Percentiles rank a stretch among this genome's conserved stretches.
phyloP scores from a whole-genome alignment of 1,140 invertebrate genomes.

The Achroia grisella region DNA sequence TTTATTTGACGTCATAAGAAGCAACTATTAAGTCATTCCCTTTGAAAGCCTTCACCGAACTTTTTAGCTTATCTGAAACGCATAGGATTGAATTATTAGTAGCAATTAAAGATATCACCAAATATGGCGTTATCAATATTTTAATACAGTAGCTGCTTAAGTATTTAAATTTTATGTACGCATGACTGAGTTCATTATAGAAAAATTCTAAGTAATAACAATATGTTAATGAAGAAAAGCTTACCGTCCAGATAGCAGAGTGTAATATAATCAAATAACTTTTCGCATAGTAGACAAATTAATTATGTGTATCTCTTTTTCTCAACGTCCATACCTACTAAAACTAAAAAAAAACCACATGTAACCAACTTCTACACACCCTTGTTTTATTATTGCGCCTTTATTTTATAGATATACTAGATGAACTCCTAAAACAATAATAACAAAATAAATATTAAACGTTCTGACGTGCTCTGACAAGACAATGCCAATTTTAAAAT shows the following conservation, averaged over 20 bases:
- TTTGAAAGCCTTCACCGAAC: slow-evolving; percentile 40
- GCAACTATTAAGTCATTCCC: slow-evolving; percentile 56
- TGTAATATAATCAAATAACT: too few species aligned
- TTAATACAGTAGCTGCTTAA: slow-evolving; percentile 69
- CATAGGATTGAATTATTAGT: slow-evolving; percentile 67
- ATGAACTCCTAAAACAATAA: too few species aligned
- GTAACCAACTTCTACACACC: too few species aligned
- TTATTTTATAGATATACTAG: too few species aligned
- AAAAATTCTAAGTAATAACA: slow-evolving; percentile 44
- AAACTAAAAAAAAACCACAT: too few species aligned
- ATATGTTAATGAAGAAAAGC: slow-evolving; percentile 33
- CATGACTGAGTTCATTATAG: slow-evolving; percentile 64
- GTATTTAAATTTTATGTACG: slow-evolving; percentile 66
- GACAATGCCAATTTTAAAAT: too few species aligned
- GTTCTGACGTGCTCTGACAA: too few species aligned
- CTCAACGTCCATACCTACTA: too few species aligned
- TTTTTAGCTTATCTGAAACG: slow-evolving; percentile 57
- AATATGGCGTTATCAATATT: slow-evolving; percentile 68
- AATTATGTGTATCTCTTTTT: too few species aligned
- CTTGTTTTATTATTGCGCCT: too few species aligned
- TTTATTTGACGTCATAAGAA: slow-evolving; percentile 49
- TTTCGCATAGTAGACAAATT: too few species aligned
- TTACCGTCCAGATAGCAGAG: slow-evolving; percentile 1
- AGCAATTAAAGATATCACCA: slow-evolving; percentile 63
- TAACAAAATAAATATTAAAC: too few species aligned